Evolutionary conservation across 2,888 invertebrate species (phyloP), one percentile per base, ranked within the genome.

Genomic region (Athalia rosae): DNA sequence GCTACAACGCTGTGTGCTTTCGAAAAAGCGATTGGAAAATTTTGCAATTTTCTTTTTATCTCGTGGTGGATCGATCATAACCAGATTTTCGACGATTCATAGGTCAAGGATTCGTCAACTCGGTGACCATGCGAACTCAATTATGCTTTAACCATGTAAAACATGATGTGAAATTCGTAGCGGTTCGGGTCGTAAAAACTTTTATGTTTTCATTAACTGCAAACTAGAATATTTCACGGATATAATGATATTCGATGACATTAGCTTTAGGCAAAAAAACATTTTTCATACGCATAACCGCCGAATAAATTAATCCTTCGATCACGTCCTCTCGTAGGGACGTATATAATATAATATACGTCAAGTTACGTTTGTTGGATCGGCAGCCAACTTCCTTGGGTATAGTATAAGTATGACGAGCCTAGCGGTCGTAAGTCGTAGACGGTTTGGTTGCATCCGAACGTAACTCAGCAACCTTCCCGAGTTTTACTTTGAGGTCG

Each of bases 401-500:
- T 41, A 67, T 7, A 53, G 67, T 41, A 67, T 7, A 53, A 53
- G 53, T 53, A 43, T 58, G 58, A 58, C 71, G 4, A 28, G 58
- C 45, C 71, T 4, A 28, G 58, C 45, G 9, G 41, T 4, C 6
- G 58, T 71, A 58, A 71, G 2, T 71, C 71, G 56, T 71, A 43
- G 43, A 28, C 56, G 45, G 41, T 71, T 71, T 79, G 64, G 74
- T 77, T 69, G 69, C 76, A 78, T 71, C 71, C 71, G 50, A 58
- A 45, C 71, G 71, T 15, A 15, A 28, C 28, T 28, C 2, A 71
- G 58, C 48, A 79, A 73, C 73, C 79, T 73, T 79, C 64, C 77
- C 74, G 77, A 78, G 58, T 74, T 73, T 77, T 53, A 53, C 73
- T 76, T 66, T 80, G 81, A 81, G 80, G 81, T 76, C 80, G 71